Percentiles rank a stretch among this genome's conserved stretches.
Conservation (phyloP, 2,888 invertebrate species). For the Trilocha varians region DNA sequence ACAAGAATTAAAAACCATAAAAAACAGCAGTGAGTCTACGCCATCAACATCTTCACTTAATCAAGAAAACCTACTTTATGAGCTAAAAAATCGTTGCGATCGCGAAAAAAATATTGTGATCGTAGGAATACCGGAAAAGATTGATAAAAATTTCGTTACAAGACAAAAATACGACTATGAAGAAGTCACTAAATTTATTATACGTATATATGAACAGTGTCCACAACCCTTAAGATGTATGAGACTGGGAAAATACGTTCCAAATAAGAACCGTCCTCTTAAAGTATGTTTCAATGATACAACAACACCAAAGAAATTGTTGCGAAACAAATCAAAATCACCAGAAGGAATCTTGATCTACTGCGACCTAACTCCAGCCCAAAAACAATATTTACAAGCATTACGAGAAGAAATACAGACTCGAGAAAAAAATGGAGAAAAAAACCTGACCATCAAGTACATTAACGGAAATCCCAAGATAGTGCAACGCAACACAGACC, state of each 20-base stretch:
- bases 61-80: constrained; percentile 15
- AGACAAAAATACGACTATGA: constrained; percentile 11
- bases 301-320: constrained; percentile 10
- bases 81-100: constrained; percentile 15
- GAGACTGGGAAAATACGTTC: constrained; percentile 16
- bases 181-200: constrained; percentile 9
- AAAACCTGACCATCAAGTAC: constrained; percentile 19
- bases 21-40: neutral
- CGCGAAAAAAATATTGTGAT: constrained; percentile 19
- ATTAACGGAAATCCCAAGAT: constrained; percentile 18
- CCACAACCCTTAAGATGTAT: constrained; percentile 13
- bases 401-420: constrained; percentile 13
- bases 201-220: constrained; percentile 7
- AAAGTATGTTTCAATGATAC: constrained; percentile 14
- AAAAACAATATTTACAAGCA: constrained; percentile 12
- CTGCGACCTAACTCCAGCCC: constrained; percentile 18
- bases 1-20: constrained; percentile 5
- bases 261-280: constrained; percentile 12
- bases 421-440: constrained; percentile 15
- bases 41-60: constrained; percentile 6
- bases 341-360: constrained; percentile 13
- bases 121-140: constrained; percentile 15
- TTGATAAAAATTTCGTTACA: constrained; percentile 5
- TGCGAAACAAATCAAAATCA: constrained; percentile 13
- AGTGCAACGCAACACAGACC: constrained; percentile 3